Conservation (phyloP, 2,888 invertebrate genomes). For the Trachelus troglodyta region DNA sequence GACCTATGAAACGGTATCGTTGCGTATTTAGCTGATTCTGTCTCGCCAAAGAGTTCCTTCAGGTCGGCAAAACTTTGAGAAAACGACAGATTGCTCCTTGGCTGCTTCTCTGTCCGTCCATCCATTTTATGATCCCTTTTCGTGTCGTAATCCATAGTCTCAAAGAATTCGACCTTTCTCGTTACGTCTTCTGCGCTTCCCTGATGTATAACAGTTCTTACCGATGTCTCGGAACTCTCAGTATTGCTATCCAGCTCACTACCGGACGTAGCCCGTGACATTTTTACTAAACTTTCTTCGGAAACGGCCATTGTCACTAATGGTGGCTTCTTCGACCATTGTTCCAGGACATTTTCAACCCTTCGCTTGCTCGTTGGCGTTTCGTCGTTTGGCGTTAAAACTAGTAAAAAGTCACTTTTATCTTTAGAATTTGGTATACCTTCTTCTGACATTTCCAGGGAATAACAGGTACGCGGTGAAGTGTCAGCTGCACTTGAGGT, state of each 20-base stretch:
- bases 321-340: conserved; percentile 66
- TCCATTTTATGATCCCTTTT: conserved; percentile 50
- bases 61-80: conserved; percentile 81
- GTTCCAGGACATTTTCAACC: conserved; percentile 63
- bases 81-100: conserved; percentile 64
- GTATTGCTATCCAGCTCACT: conserved; percentile 78
- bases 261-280: conserved; percentile 67
- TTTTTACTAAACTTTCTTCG: conserved; percentile 37
- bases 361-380: conserved; percentile 49
- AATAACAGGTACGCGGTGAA: conserved; percentile 68
- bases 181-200: conserved; percentile 73
- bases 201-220: conserved; percentile 75
- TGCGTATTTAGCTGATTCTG: conserved; percentile 71
- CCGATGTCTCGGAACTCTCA: conserved; percentile 77
- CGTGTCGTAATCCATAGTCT: conserved; percentile 72
- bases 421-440: conserved; percentile 37
- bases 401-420: conserved; percentile 66
- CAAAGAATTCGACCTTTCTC: conserved; percentile 84
- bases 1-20: conserved; percentile 65
- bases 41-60: conserved; percentile 86
- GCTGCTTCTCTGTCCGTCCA: conserved; percentile 12
- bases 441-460: conserved; percentile 65
- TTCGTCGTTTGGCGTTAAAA: conserved; percentile 63
- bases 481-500: conserved; percentile 29
- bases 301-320: conserved; percentile 44